Evolutionary conservation across 2,113 vertebrate genomes (phyloP).

Genomic region (Oreocharis arfaki): DNA sequence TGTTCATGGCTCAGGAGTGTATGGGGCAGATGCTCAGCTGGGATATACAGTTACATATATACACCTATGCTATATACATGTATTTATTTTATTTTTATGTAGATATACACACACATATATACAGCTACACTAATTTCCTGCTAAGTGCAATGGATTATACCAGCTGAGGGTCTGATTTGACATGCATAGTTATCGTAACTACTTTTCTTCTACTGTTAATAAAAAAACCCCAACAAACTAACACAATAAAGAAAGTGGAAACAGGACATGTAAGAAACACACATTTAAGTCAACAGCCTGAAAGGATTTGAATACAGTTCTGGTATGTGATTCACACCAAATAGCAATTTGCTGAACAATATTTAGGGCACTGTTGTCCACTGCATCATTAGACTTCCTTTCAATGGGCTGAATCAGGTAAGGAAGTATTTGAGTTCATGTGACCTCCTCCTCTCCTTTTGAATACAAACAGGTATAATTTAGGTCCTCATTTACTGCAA

Average conservation of each 20-base stretch:
- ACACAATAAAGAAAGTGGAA: not conserved
- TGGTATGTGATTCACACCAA: constrained; percentile 32
- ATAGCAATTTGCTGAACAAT: not conserved
- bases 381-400: not conserved
- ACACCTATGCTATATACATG: not conserved
- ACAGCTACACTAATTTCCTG: not conserved
- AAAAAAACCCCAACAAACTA: not conserved
- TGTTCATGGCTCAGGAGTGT: not conserved
- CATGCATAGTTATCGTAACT: not conserved
- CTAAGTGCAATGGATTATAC: not conserved
- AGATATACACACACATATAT: not conserved
- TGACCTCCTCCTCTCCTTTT: not conserved
- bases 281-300: not conserved
- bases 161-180: not conserved
- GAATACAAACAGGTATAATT: not conserved
- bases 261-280: not conserved
- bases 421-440: not conserved
- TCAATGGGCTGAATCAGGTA: not conserved
- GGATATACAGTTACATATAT: not conserved
- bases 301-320: not conserved
- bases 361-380: not conserved
- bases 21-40: not conserved
- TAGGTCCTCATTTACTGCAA: not conserved
- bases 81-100: not conserved
- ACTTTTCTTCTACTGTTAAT: not conserved